Conservation (phyloP, 2,797 vertebrate genomes). For the Simalia tracyae region DNA sequence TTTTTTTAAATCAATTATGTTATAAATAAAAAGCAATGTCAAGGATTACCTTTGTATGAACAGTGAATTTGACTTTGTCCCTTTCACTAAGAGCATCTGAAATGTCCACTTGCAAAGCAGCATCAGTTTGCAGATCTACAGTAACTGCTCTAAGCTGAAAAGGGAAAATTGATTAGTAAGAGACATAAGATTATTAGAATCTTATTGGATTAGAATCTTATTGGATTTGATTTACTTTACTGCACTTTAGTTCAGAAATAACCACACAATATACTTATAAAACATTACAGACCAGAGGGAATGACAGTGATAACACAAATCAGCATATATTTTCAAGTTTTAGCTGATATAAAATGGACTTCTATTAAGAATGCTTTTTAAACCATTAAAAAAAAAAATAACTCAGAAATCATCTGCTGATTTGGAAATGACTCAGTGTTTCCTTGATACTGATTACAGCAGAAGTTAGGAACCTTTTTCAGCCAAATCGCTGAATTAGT, state of each 20-base stretch:
- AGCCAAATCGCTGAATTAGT: neutral
- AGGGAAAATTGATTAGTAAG: conserved; percentile 44
- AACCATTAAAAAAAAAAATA: neutral
- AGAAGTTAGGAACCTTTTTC: neutral
- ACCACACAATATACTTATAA: neutral
- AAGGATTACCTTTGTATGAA: conserved; percentile 93
- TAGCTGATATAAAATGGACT: neutral
- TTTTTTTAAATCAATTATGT: conserved; percentile 13
- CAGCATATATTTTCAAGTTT: neutral
- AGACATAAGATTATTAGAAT: neutral
- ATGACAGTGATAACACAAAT: neutral
- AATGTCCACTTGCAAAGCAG: conserved; percentile 97
- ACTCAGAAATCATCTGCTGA: neutral
- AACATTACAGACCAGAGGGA: neutral
- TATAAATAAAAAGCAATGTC: conserved; percentile 10
- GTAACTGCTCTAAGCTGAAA: conserved; percentile 90
- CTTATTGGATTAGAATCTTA: neutral
- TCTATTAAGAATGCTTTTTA: neutral
- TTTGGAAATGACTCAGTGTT: neutral
- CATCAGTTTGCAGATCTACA: conserved; percentile 96
- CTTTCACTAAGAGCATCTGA: conserved; percentile 96
- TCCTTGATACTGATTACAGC: neutral
- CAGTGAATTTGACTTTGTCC: conserved; percentile 99
- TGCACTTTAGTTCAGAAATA: conserved; percentile 18
- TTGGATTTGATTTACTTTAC: neutral